Conservation (phyloP, 2,113 vertebrate genomes). For the Aegypius monachus region DNA sequence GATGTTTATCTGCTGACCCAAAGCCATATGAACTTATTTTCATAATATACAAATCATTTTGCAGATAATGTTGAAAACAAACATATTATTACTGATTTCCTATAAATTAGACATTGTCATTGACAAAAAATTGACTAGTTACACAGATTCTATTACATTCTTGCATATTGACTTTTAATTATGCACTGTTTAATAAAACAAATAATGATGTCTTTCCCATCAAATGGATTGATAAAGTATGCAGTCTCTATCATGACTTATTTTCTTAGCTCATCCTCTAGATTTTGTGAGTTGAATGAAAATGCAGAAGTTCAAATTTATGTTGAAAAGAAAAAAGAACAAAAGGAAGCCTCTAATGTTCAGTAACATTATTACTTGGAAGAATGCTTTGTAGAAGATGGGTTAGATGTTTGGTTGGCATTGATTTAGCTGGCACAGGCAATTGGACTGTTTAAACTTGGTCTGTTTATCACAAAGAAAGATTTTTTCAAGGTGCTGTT, state of each 20-base stretch:
- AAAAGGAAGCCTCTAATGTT: neutral
- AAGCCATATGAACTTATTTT: constrained; percentile 68
- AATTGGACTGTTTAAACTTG: neutral
- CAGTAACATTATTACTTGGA: constrained; percentile 1
- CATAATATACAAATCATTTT: constrained; percentile 57
- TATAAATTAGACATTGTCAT: constrained; percentile 56
- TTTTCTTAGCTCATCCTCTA: neutral
- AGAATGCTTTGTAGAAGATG: neutral
- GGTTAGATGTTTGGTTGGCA: neutral
- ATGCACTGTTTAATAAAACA: constrained; percentile 70
- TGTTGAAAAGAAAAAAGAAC: neutral
- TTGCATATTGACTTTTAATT: constrained; percentile 78
- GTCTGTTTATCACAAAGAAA: neutral
- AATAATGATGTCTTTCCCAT: constrained; percentile 54
- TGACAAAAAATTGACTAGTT: constrained; percentile 48
- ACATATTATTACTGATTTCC: constrained; percentile 63
- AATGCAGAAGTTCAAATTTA: constrained; percentile 11
- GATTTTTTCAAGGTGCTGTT: neutral
- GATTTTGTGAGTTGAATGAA: constrained; percentile 43
- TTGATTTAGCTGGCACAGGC: neutral
- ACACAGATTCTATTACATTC: constrained; percentile 55
- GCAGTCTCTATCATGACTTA: neutral
- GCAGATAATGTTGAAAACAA: constrained; percentile 64
- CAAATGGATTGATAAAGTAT: constrained; percentile 22
- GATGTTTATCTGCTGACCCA: constrained; percentile 67